Conservation (phyloP, 2,888 invertebrate genomes). For the Lepeophtheirus nordmannii region DNA sequence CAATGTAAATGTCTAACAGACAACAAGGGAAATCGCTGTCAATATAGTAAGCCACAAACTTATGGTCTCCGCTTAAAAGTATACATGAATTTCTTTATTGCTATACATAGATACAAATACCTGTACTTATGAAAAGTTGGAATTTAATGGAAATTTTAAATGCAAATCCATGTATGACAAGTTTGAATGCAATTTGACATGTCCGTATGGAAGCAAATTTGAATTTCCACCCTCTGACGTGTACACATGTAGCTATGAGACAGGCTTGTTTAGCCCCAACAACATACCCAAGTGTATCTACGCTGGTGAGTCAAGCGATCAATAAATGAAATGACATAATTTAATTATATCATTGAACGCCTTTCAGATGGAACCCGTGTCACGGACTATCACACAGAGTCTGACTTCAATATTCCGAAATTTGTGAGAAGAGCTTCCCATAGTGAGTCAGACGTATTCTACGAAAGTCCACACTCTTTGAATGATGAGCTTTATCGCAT, state of each 20-base stretch:
- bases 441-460: neutral
- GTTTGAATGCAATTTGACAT: constrained; percentile 49
- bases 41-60: constrained; percentile 42
- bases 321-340: neutral
- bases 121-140: constrained; percentile 47
- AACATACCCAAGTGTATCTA: constrained; percentile 52
- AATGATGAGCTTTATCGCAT: neutral
- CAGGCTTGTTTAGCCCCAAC: constrained; percentile 49
- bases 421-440: neutral
- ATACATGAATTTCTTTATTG: neutral
- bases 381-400: neutral
- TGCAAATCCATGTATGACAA: constrained; percentile 47
- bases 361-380: constrained; percentile 5
- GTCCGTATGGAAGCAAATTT: constrained; percentile 49
- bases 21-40: constrained; percentile 54
- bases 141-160: constrained; percentile 59
- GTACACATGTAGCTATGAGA: constrained; percentile 51
- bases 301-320: neutral
- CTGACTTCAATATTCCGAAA: neutral
- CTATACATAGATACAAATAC: constrained; percentile 45
- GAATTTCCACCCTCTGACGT: constrained; percentile 44
- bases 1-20: constrained; percentile 59
- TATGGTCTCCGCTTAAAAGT: too few species aligned
- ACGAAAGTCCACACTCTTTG: neutral
- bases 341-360: neutral